Conservation (phyloP, 2,888 invertebrate genomes). For the Tridacna gigas region DNA sequence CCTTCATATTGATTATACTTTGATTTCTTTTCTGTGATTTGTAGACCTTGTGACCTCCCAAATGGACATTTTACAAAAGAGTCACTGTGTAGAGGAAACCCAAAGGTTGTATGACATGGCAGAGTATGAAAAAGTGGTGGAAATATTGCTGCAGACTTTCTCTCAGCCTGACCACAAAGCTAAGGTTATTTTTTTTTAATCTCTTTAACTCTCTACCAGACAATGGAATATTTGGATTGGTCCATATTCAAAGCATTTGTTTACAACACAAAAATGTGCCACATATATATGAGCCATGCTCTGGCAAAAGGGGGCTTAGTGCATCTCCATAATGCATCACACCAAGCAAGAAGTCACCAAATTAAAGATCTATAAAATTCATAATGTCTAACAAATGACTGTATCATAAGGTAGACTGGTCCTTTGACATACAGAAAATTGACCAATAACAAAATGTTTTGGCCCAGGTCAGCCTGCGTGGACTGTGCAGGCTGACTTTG, state of each 20-base stretch:
- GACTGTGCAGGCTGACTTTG: no score
- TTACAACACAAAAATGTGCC: background rate
- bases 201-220: no score
- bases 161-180: slow-evolving; percentile 24
- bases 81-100: slow-evolving; percentile 84
- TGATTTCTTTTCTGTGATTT: background rate
- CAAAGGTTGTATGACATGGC: slow-evolving; percentile 82
- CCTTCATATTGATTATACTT: background rate
- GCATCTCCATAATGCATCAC: no score
- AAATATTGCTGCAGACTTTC: slow-evolving; percentile 80
- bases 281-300: no score
- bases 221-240: background rate
- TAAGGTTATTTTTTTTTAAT: slow-evolving; percentile 3
- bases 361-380: no score
- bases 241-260: background rate
- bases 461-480: no score
- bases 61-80: slow-evolving; percentile 81
- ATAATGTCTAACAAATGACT: no score
- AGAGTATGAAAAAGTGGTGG: slow-evolving; percentile 81
- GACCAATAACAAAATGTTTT: no score
- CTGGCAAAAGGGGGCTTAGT: no score
- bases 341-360: no score
- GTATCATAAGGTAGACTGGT: no score
- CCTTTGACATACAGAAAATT: no score
- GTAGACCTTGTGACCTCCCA: slow-evolving; percentile 79